Evolutionary conservation across 2,797 vertebrate species (phyloP), one percentile per base, ranked within the genome.

Genomic region (Enteromius fasciolatus): DNA sequence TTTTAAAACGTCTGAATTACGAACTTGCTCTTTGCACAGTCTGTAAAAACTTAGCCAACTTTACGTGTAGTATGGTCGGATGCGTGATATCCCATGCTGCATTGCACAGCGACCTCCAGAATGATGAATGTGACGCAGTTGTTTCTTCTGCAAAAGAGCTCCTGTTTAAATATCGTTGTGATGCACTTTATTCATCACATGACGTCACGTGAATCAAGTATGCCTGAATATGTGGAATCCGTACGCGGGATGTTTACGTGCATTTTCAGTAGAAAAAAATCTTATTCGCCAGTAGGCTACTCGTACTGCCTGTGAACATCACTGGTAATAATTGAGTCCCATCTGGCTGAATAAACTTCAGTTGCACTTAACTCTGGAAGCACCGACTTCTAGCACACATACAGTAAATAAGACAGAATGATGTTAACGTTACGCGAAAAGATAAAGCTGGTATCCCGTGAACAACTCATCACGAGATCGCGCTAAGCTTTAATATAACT

Each of bases 61-160:
- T 82, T 20, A 4, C 28, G 17, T 14, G 64, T 15, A 4, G 64
- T 3, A 11, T 11, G 70, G 44, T 74, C n/a, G 18, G 18, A 12
- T 5, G 59, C 23, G 72, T 11, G 63, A 23, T 33, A 41, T 44
- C 57, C n/a, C 48, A 8, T 57, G 80, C 63, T 68, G 63, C 80
- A 76, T 54, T 76, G 80, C 80, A 52, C 73, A 44, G 72, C 73
- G 73, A 76, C 78, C 72, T 59, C 48, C 79, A n/a, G n/a, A 23
- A 23, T 69, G 14, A 48, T 48, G 73, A 67, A 36, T 80, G 86
- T 87, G 86, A 86, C 84, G 86, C 85, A 87, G 78, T 86, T 85
- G 17, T 70, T 84, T 80, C 78, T 69, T 57, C 70, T 61, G 25
- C 39, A 52, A 70, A 50, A 81, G 2, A 66, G n/a, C 46, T 66